Evolutionary conservation across 2,113 vertebrate species (phyloP).

Genomic region (Phylloscopus trochiloides): DNA sequence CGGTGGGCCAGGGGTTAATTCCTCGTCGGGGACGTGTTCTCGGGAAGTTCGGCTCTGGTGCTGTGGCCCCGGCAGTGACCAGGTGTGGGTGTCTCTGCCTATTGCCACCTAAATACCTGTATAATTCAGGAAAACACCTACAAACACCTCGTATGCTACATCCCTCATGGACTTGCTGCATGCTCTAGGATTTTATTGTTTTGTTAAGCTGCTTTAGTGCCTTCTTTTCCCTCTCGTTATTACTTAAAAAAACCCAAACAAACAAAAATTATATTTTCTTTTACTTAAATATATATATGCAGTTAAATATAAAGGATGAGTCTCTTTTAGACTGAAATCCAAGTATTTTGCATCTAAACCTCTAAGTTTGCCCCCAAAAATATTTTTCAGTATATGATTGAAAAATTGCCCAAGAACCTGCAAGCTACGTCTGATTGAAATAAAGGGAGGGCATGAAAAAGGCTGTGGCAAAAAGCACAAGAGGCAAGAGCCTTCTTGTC

Average conservation of each 20-base stretch:
- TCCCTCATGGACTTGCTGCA: not conserved
- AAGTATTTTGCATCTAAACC: not conserved
- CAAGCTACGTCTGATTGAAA: not conserved
- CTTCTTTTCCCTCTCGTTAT: not conserved
- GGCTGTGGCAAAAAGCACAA: not conserved
- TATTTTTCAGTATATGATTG: not conserved
- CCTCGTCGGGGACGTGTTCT: fast-evolving
- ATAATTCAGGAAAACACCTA: not conserved
- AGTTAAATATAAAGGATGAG: not conserved
- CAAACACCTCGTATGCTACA: fast-evolving
- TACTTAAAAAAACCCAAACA: not conserved
- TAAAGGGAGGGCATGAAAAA: not conserved
- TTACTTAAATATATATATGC: not conserved
- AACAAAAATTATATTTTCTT: not conserved
- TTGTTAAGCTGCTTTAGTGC: not conserved
- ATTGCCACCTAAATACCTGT: no score
- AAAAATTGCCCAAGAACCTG: not conserved
- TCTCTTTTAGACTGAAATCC: not conserved
- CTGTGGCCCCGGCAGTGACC: no score
- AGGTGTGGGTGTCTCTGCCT: fast-evolving
- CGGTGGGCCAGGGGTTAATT: not conserved
- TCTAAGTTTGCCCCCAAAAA: fast-evolving
- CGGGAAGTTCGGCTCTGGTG: not conserved
- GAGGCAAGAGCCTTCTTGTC: not conserved
- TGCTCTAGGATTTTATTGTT: not conserved